Evolutionary conservation across 2,113 vertebrate genomes (phyloP).

Genomic region (Odontesthes bonariensis): DNA sequence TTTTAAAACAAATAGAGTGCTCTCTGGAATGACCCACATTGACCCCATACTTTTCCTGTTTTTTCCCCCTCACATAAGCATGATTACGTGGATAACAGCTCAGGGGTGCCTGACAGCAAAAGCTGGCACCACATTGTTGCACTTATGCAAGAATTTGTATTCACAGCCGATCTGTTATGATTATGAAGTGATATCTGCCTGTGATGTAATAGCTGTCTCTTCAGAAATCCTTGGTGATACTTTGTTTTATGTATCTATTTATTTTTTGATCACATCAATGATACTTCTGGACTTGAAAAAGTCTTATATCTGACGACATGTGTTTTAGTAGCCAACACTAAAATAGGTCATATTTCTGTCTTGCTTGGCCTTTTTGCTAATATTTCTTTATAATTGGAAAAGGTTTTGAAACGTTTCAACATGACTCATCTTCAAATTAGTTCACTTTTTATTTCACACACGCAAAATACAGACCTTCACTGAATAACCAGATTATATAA

Average conservation of each 20-base stretch:
- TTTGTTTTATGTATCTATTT: background rate
- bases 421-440: no score
- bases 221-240: conserved; percentile 24
- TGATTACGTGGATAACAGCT: conserved; percentile 50
- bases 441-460: no score
- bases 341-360: no score
- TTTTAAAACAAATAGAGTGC: background rate
- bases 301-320: background rate
- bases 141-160: conserved; percentile 39
- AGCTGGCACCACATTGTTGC: conserved; percentile 20
- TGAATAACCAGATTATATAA: no score
- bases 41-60: background rate
- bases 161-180: conserved; percentile 52
- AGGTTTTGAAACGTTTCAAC: no score
- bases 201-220: conserved; percentile 31
- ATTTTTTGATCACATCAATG: no score
- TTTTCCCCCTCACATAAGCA: conserved; percentile 18
- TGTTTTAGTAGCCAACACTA: no score
- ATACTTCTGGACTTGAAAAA: no score
- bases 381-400: no score
- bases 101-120: conserved; percentile 17
- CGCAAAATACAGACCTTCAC: no score
- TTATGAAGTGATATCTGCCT: conserved; percentile 42
- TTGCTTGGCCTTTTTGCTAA: no score
- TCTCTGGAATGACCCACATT: conserved; percentile 2